Base-by-base conservation (phyloP, 2,888 invertebrate genomes). In the Marronus borbonicus region DNA sequence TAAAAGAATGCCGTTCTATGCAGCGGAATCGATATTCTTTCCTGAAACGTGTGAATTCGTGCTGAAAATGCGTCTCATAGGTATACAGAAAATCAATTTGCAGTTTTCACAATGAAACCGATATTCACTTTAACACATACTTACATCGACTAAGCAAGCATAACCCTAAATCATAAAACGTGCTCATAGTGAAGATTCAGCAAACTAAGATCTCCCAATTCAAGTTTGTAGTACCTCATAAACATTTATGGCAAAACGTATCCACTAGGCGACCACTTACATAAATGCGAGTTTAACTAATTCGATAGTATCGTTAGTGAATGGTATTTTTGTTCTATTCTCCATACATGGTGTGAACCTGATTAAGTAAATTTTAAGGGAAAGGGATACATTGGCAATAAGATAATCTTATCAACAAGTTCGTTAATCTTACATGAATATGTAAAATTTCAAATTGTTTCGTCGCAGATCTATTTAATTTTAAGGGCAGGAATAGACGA, bases 151-250 rank as follows among this genome's bases (percentile, higher is more conserved):
- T 60, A 72, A 20, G 58, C 72, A 72, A 72, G 52, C 60, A 72
- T n/a, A 58, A 60, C 72, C 72, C 72, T 72, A 72, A 72, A 72
- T 72, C 72, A 72, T 72, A 72, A 72, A 72, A 72, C 72, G 72
- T 72, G 72, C 72, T 39, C 60, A 72, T 72, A 60, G 72, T 72
- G 72, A 44, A 60, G 58, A 72, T 20, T 72, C 72, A 72, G 72
- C 72, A 58, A 60, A 60, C 58, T 72, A 44, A 60, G 44, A 60
- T 36, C 60, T 39, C 44, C 39, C 39, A 20, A 31, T 60, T 58
- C 31, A 72, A 72, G 60, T 60, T 72, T 20, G 60, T 58, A 60
- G 58, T 60, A 60, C 72, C 36, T 39, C 8, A 72, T 72, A 72
- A 72, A 72, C 72, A 39, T 72, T 72, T 72, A 58, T 58, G 39